Percentiles rank a stretch among this genome's conserved stretches.
Conservation (phyloP, 2,888 invertebrate genomes). For the Rotaria macrura region DNA sequence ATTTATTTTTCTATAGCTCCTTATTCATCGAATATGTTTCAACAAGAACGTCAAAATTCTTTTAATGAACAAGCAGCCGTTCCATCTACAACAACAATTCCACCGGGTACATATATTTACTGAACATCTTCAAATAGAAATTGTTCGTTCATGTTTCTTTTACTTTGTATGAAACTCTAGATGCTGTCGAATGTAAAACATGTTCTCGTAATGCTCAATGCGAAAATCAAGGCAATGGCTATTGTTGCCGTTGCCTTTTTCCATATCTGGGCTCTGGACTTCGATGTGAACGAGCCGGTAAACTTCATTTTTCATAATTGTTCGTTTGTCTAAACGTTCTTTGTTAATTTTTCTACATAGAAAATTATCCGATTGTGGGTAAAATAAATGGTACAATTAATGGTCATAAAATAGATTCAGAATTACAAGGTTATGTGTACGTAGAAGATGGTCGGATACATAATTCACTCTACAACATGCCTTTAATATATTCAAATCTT, state of each 20-base stretch:
- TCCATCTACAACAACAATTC: neutral
- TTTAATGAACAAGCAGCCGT: neutral
- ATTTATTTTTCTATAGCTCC: neutral
- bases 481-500: neutral
- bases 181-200: neutral
- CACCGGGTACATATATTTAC: neutral
- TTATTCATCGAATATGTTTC: neutral
- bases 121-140: too few species aligned
- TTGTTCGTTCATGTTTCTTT: too few species aligned
- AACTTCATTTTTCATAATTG: neutral
- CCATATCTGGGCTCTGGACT: neutral
- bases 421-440: constrained; percentile 12
- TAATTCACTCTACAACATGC: neutral
- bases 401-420: neutral
- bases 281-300: constrained; percentile 18
- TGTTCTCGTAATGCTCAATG: constrained; percentile 20
- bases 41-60: neutral
- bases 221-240: neutral
- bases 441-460: constrained; percentile 15
- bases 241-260: constrained; percentile 2
- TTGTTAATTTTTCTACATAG: neutral
- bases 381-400: neutral
- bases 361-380: neutral
- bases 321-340: neutral
- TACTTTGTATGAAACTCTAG: neutral